Conservation (phyloP, 2,113 vertebrate genomes). For the Orthonyx spaldingii region DNA sequence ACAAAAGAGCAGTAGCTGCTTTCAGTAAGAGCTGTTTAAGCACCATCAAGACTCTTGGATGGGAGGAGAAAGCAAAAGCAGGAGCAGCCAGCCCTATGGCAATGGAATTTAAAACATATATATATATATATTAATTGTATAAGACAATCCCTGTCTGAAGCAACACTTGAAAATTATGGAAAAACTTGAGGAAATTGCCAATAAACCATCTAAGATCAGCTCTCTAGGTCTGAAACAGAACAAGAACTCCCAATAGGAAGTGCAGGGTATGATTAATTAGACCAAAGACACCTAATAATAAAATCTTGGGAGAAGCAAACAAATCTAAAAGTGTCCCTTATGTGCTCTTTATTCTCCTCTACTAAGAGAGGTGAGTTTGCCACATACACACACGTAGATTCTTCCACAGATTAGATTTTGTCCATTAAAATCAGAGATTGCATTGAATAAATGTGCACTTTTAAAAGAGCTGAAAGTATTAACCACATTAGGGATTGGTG, state of each 20-base stretch:
- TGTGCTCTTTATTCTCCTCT: neutral
- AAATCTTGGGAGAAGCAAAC: neutral
- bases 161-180: neutral
- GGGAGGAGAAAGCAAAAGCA: neutral
- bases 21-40: neutral
- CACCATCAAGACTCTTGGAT: neutral
- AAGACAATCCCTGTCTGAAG: neutral
- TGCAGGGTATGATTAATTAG: neutral
- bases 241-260: neutral
- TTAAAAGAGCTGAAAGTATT: neutral
- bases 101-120: neutral
- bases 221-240: neutral
- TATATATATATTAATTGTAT: neutral
- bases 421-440: neutral
- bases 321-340: neutral
- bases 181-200: neutral
- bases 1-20: neutral
- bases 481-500: neutral
- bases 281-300: neutral
- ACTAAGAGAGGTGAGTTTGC: neutral
- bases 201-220: neutral
- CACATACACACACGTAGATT: neutral
- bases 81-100: neutral
- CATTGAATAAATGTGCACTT: neutral
- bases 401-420: neutral